Evolutionary conservation across 2,797 vertebrate genomes (phyloP), one percentile per base, ranked within the genome.

Genomic region (Channallabes apus): DNA sequence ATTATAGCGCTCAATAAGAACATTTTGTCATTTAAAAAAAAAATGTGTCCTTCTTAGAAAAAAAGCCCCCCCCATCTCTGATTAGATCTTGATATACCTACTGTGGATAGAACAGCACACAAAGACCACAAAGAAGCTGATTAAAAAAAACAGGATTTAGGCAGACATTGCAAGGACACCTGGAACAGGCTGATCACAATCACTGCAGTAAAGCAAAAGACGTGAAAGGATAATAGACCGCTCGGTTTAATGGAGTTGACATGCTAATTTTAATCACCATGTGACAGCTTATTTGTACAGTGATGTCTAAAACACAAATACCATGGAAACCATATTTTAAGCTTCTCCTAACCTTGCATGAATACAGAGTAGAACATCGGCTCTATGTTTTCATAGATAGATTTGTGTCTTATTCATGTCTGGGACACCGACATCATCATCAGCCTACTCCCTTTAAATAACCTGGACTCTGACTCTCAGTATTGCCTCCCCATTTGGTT

Each of bases 91-190:
- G 58, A 46, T 54, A 7, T 24, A 11, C 54, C 4, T 54, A 12
- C 46, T 51, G 46, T 12, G 11, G 20, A 8, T 35, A 8, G 24
- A 81, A 67, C 6, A 3, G 29, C 3, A 56, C 32, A 82, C 62
- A 86, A 86, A 56, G 80, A 61, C 80, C 27, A n/a, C n/a, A n/a
- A n/a, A n/a, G 9, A 56, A 24, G 35, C 80, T 65, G 61, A 85
- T 67, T 58, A 29, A n/a, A 59, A 59, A 38, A 41, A n/a, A 51
- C 73, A 22, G 29, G 59, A 61, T 78, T 58, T 65, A 27, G 35
- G 51, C 51, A 75, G 78, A 62, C 27, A 61, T 35, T 38, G 2
- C 58, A 81, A 73, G 78, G 77, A 72, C 77, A 59, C 51, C 59
- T 65, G 78, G 38, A 29, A 80, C 78, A 64, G 0, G 12, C 38